phyloP scores from a whole-genome alignment of 2,888 invertebrate genomes.

The Meganola albula region DNA sequence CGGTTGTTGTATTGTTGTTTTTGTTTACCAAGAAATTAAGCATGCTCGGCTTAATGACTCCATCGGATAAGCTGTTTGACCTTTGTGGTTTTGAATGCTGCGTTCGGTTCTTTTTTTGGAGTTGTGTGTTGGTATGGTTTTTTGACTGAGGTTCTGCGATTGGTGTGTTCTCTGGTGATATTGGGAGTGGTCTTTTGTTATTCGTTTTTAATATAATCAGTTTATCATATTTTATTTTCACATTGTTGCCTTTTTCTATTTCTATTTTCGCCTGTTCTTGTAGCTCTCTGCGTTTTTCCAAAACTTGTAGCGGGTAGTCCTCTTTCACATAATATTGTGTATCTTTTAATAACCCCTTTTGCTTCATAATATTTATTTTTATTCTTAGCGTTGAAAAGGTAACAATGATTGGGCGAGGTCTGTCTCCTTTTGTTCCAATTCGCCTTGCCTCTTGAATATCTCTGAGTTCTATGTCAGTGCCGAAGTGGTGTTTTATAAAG shows the following conservation, averaged over 20 bases:
- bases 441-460: background rate
- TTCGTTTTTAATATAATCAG: constrained; percentile 1
- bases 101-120: constrained; percentile 15
- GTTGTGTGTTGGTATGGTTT: constrained; percentile 5
- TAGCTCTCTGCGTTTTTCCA: constrained; percentile 2
- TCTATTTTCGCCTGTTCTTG: background rate
- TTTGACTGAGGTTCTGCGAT: background rate
- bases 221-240: constrained; percentile 2
- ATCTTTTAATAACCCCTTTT: background rate
- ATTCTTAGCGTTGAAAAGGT: background rate
- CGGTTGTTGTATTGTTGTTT: constrained; percentile 8
- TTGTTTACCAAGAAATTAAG: constrained; percentile 17
- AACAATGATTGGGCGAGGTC: background rate
- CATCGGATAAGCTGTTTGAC: constrained; percentile 18
- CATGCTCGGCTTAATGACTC: constrained; percentile 19
- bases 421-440: background rate
- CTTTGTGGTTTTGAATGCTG: constrained; percentile 1
- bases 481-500: background rate
- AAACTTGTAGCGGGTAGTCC: background rate
- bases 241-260: constrained; percentile 1
- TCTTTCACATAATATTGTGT: constrained; percentile 2
- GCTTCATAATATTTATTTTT: background rate
- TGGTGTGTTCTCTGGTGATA: background rate
- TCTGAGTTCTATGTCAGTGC: background rate
- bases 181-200: background rate